A percentile compares a stretch with the other conserved stretches of the same genome.
Conservation (phyloP, 2,888 invertebrate genomes). For the Mystacides longicornis region DNA sequence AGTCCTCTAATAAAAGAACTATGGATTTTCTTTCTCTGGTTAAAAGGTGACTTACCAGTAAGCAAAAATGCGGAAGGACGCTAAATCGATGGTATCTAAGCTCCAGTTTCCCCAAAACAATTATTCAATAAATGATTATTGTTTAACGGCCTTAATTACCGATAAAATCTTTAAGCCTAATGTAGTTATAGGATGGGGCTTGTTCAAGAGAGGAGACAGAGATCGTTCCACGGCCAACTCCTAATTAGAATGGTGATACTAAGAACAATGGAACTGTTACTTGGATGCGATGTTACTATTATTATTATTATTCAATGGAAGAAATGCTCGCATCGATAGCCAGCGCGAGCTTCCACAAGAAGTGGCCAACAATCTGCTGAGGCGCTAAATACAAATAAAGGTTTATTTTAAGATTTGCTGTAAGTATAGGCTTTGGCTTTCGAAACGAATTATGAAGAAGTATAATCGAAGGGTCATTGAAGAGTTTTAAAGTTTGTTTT, state of each 20-base stretch:
- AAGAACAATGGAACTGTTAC: slow-evolving; percentile 2
- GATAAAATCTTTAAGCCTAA: neutral
- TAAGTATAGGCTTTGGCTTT: too few species aligned
- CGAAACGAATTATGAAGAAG: too few species aligned
- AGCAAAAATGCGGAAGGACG: too few species aligned
- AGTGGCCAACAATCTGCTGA: too few species aligned
- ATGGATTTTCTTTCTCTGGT: too few species aligned
- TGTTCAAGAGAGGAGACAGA: neutral
- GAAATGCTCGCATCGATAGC: neutral
- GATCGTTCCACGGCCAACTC: neutral
- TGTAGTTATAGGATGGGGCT: neutral
- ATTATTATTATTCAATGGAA: slow-evolving; percentile 1
- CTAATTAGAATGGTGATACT: slow-evolving; percentile 1
- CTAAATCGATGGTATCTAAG: neutral
- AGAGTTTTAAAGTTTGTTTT: too few species aligned
- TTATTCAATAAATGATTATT: neutral
- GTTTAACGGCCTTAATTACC: neutral
- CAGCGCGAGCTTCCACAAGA: too few species aligned
- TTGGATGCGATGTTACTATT: neutral
- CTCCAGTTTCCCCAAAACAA: neutral
- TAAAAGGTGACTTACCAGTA: too few species aligned
- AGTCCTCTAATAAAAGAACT: too few species aligned
- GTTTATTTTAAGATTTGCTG: too few species aligned
- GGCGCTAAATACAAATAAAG: too few species aligned
- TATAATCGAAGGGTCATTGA: too few species aligned